Evolutionary conservation across 64 coral and sea anemone genomes (phyloP), one percentile per base, ranked within the genome.

Genomic region (Actinia tenebrosa): DNA sequence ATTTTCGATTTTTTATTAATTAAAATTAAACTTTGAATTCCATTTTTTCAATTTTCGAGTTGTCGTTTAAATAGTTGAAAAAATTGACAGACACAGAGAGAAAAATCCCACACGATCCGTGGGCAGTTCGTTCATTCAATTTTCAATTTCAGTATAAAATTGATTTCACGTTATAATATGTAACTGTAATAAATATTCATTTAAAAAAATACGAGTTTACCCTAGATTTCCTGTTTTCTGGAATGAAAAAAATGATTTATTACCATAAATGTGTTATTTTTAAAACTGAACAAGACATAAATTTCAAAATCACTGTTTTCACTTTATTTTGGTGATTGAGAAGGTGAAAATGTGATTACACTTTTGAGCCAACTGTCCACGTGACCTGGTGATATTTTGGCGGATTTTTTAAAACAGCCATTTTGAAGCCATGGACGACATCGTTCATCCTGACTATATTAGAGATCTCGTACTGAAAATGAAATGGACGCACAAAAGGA

Each of bases 341-440:
- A 71, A 71, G 64, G 64, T 71, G 64, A 71, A 71, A 71, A 71
- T 10, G 64, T n/a, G 7, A 71, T 71, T 17, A 71, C 53, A 55
- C 64, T 71, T 71, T 71, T 71, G 64, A 3, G 64, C 4, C 64
- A 71, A 71, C n/a, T 71, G 64, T 71, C 64, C 64, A 71, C 64
- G 4, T 71, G 64, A 71, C 22, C 25, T 71, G 22, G 20, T 20
- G 20, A 71, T 20, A 1, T 71, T 71, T 71, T 71, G 64, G 64
- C 64, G 64, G 64, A 71, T 71, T 16, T 71, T 71, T 71, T 1
- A 25, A 71, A 71, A 20, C 64, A 71, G 64, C 64, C 64, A 71
- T 71, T 71, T 71, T 71, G 64, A 71, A 71, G 64, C 25, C 64
- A 71, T 71, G 64, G 64, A 71, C 20, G 64, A 71, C 64, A n/a